Evolutionary conservation across 2,113 vertebrate species (phyloP).

Genomic region (Leptodactylus fuscus): DNA sequence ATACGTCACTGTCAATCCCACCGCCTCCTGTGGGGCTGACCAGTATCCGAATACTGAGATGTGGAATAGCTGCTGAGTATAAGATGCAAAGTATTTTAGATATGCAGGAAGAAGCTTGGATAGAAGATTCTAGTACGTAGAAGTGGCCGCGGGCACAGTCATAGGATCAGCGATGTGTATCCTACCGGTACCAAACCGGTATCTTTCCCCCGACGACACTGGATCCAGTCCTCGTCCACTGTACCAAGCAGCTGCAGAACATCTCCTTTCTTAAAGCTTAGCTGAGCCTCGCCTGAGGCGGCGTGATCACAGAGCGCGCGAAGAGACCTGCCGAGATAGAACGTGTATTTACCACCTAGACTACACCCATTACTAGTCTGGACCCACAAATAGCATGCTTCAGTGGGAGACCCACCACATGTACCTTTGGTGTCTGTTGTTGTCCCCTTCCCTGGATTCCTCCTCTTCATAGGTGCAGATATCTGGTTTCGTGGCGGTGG

Average conservation of each 20-base stretch:
- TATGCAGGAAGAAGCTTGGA: too few species aligned
- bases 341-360: neutral
- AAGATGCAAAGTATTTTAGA: neutral
- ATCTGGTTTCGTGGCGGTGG: conserved; percentile 60
- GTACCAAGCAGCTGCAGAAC: conserved; percentile 83
- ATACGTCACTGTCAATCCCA: too few species aligned
- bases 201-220: conserved; percentile 83
- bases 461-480: neutral
- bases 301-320: conserved; percentile 87
- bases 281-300: conserved; percentile 71
- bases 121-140: neutral
- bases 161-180: conserved; percentile 92
- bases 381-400: too few species aligned
- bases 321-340: conserved; percentile 75
- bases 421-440: conserved; percentile 6
- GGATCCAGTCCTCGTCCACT: conserved; percentile 92
- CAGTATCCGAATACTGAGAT: neutral
- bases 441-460: neutral
- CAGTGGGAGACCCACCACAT: neutral
- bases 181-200: conserved; percentile 89
- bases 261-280: conserved; percentile 90
- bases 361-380: too few species aligned
- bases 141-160: conserved; percentile 58
- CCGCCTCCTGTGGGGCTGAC: too few species aligned
- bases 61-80: too few species aligned